Conservation (phyloP, 2,888 invertebrate species). For the Cosmia trapezina region DNA sequence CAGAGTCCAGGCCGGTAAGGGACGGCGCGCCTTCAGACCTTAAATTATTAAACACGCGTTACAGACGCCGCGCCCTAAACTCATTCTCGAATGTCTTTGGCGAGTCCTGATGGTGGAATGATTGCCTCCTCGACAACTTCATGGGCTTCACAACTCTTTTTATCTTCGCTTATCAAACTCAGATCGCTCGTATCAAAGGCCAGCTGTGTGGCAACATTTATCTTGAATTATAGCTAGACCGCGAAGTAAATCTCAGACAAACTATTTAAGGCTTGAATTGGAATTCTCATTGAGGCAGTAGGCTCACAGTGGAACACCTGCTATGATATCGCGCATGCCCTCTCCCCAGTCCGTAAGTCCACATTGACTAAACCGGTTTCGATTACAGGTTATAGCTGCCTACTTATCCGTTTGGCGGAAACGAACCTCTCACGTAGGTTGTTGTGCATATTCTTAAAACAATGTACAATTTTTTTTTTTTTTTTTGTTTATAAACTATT, state of each 20-base stretch:
- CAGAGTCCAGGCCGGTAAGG: slow-evolving; percentile 81
- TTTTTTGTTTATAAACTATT: slow-evolving; percentile 54
- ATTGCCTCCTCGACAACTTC: slow-evolving; percentile 70
- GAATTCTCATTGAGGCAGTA: slow-evolving; percentile 89
- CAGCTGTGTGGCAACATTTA: slow-evolving; percentile 62
- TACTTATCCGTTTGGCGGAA: slow-evolving; percentile 89
- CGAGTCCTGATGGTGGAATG: slow-evolving; percentile 79
- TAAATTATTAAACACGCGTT: slow-evolving; percentile 90
- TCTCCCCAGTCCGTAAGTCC: slow-evolving; percentile 87
- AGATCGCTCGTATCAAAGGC: slow-evolving; percentile 45
- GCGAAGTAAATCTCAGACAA: slow-evolving; percentile 79
- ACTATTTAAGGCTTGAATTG: slow-evolving; percentile 83
- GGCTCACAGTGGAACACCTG: slow-evolving; percentile 87
- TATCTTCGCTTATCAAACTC: slow-evolving; percentile 53
- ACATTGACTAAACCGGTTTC: slow-evolving; percentile 89
- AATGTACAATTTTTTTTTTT: slow-evolving; percentile 60
- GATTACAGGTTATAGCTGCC: slow-evolving; percentile 89
- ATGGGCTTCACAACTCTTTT: slow-evolving; percentile 58
- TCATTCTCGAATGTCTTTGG: slow-evolving; percentile 79
- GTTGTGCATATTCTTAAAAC: slow-evolving; percentile 79
- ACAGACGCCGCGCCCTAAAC: slow-evolving; percentile 85
- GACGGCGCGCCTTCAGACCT: slow-evolving; percentile 78
- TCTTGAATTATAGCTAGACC: slow-evolving; percentile 61
- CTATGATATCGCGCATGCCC: slow-evolving; percentile 89
- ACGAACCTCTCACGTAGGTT: slow-evolving; percentile 83